Percentiles rank a stretch among this genome's conserved stretches.
These are phyloP conservation scores for Dastarcus helophoroides DNA, from an alignment of 2,888 invertebrate genomes.

Conservation along the genomic window DNA sequence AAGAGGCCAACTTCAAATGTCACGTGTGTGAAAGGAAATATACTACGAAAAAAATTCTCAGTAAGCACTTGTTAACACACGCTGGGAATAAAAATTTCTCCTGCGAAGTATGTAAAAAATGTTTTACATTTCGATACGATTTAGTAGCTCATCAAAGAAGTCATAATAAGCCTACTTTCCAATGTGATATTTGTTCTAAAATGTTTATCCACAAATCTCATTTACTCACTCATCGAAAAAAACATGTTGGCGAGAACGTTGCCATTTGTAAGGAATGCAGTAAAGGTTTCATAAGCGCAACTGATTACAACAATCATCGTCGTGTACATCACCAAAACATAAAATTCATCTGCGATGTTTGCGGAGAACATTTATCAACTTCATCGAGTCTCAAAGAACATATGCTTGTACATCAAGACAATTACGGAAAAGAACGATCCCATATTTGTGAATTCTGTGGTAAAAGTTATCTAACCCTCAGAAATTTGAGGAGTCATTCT, in stretches of 20 bases:
- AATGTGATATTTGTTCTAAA: constrained; percentile 48
- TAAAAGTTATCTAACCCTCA: constrained; percentile 34
- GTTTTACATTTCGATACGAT: constrained; percentile 29
- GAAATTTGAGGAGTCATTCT: constrained; percentile 27
- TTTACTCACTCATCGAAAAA: constrained; percentile 44
- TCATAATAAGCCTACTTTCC: constrained; percentile 45
- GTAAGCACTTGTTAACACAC: constrained; percentile 30
- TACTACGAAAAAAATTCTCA: constrained; percentile 28
- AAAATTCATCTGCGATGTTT: constrained; percentile 24
- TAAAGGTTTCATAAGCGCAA: constrained; percentile 26
- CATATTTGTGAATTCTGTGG: constrained; percentile 37
- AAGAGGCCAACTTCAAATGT: constrained; percentile 23
- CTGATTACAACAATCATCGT: constrained; percentile 24
- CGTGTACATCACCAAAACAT: constrained; percentile 24
- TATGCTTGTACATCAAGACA: constrained; percentile 22
- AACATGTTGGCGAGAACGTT: constrained; percentile 41
- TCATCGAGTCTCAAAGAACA: constrained; percentile 26
- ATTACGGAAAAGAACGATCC: constrained; percentile 22
- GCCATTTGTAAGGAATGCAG: constrained; percentile 29
- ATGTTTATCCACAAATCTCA: constrained; percentile 50
- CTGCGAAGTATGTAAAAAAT: constrained; percentile 30
- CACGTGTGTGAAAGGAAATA: constrained; percentile 27
- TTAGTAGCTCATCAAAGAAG: constrained; percentile 39
- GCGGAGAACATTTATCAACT: constrained; percentile 23
- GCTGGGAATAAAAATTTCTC: constrained; percentile 24